Evolutionary conservation across 2,113 vertebrate species (phyloP).

Genomic region (Tonatia bakeri): DNA sequence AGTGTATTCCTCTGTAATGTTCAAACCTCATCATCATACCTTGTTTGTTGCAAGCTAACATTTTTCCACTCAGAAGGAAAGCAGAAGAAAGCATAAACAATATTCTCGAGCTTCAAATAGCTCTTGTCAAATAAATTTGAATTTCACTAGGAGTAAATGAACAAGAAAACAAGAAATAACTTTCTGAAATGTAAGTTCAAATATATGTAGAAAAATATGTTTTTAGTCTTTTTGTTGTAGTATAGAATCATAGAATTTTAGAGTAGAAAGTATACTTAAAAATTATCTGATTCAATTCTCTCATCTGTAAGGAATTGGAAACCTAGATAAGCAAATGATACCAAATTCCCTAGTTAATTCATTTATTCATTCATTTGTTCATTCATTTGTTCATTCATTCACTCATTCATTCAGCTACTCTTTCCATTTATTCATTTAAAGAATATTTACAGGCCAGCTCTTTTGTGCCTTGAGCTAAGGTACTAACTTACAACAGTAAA

Average conservation of each 20-base stretch:
- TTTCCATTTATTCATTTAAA: neutral
- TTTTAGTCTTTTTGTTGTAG: neutral
- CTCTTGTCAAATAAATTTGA: neutral
- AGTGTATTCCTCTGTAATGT: neutral
- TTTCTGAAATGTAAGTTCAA: neutral
- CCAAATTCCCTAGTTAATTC: neutral
- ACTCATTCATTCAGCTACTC: neutral
- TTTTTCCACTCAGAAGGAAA: neutral
- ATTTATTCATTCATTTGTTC: neutral
- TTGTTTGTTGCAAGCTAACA: neutral
- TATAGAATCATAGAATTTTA: neutral
- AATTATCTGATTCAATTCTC: neutral
- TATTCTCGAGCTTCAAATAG: neutral
- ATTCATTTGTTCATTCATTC: neutral
- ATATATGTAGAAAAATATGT: neutral
- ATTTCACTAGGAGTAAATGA: neutral
- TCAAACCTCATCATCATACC: neutral
- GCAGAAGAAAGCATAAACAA: neutral
- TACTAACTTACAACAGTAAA: neutral
- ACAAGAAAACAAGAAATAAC: neutral
- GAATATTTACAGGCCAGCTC: neutral
- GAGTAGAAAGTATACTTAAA: neutral
- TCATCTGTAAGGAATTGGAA: neutral
- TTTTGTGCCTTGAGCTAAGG: neutral
- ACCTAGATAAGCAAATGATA: neutral